Evolutionary conservation across 1,140 invertebrate species (phyloP), one percentile per base, ranked within the genome.

Genomic region (Caenorhabditis inopinata): DNA sequence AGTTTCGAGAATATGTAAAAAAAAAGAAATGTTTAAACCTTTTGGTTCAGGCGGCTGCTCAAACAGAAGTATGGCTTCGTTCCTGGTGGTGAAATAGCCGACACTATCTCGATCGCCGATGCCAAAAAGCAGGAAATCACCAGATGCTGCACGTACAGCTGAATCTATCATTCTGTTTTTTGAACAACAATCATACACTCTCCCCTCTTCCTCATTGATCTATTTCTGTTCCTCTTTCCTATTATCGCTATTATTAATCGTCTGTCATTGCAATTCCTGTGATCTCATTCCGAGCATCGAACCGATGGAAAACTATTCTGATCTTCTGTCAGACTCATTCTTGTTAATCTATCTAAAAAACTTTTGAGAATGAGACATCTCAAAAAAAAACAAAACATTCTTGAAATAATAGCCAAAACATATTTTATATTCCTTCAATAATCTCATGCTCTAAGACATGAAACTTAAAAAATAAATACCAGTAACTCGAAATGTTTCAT

Each of bases 211-310:
- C 11, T 6, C 1, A 16, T 9, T 16, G n/a, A n/a, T n/a, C n/a
- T n/a, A 38, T 42, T 9, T 16, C 27, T 9, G 18, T 27, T 47
- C 16, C 42, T 16, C 9, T 75, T 27, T 16, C 14, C 1, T 12
- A 23, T 47, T 14, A 9, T 14, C 68, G 14, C 45, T 45, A 0
- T 7, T 42, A 1, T 42, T 46, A 11, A 2, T 27, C 21, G 0
- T 14, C 23, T 48, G n/a, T 47, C 21, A n/a, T 14, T 75, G 23
- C 23, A 75, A 75, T n/a, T 11, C 29, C 73, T 75, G 42, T 46
- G 42, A 46, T 75, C 42, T 75, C 73, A 48, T 75, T 48, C 73
- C 29, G 18, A 75, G 42, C 29, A 75, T 47, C 21, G 14, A 75
- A 16, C 73, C 45, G 68, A 46, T 45, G 68, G 25, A 45, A 75